Percentiles rank a stretch among this genome's conserved stretches.
phyloP scores from a whole-genome alignment of 2,797 vertebrate genomes.

The Oryzias dopingdopingensis region DNA sequence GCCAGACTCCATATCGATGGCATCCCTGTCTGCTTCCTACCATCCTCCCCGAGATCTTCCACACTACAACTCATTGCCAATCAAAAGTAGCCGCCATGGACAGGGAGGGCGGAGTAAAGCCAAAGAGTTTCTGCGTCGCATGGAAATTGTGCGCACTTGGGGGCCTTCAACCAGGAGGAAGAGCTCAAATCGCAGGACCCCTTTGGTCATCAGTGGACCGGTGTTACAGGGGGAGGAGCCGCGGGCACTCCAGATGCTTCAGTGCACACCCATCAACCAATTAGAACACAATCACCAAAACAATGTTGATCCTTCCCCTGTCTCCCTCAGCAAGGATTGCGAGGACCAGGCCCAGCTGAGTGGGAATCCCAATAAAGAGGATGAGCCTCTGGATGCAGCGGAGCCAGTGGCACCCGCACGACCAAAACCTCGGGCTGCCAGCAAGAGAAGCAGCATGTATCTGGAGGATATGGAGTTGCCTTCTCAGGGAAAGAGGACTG shows the following conservation, averaged over 20 bases:
- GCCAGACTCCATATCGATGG: constrained; percentile 78
- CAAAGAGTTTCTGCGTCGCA: constrained; percentile 89
- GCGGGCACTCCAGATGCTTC: constrained; percentile 80
- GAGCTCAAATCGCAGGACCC: constrained; percentile 68
- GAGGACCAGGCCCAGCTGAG: constrained; percentile 63
- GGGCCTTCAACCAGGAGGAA: constrained; percentile 68
- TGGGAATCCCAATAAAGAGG: constrained; percentile 67
- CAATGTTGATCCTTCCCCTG: constrained; percentile 31
- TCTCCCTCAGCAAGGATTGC: constrained; percentile 68
- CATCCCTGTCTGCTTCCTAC: constrained; percentile 66
- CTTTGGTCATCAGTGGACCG: constrained; percentile 86
- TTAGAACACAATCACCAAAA: constrained; percentile 62
- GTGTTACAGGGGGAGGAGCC: constrained; percentile 87
- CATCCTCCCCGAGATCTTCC: constrained; percentile 62
- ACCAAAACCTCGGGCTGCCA: constrained; percentile 73
- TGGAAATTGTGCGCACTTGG: constrained; percentile 88
- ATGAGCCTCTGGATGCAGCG: constrained; percentile 55
- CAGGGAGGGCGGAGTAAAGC: constrained; percentile 82
- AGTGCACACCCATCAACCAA: constrained; percentile 84
- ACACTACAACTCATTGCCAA: constrained; percentile 75
- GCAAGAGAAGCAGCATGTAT: constrained; percentile 92
- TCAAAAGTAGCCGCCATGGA: constrained; percentile 75
- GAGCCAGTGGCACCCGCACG: constrained; percentile 72
- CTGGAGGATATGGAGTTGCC: constrained; percentile 90
- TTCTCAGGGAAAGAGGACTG: constrained; percentile 74